Evolutionary conservation across 2,797 vertebrate genomes (phyloP).

Genomic region (Lepidocolaptes lacrymiger): DNA sequence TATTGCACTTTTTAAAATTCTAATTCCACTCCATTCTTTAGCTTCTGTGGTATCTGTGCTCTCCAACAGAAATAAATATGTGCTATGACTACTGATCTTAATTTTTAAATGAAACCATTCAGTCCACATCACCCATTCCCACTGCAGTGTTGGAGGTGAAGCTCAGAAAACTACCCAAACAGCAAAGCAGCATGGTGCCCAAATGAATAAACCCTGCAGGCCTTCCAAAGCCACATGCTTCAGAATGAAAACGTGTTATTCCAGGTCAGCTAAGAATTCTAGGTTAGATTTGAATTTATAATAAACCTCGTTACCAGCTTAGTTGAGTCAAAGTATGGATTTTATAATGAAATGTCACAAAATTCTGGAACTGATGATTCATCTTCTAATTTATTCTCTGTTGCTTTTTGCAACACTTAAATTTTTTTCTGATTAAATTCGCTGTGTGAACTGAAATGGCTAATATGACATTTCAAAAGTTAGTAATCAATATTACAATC

Average conservation of each 20-base stretch:
- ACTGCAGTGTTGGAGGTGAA: background rate
- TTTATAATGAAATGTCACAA: conserved; percentile 24
- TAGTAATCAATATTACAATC: conserved; percentile 37
- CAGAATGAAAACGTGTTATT: background rate
- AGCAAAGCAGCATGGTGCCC: background rate
- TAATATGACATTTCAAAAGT: conserved; percentile 38
- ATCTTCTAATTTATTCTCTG: background rate
- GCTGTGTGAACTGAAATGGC: background rate
- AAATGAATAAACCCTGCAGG: background rate
- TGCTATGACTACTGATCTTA: background rate
- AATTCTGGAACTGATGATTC: background rate
- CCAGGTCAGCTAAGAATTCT: background rate
- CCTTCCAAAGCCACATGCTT: background rate
- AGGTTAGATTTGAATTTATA: background rate
- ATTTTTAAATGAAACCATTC: background rate
- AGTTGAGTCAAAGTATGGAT: background rate
- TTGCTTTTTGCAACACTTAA: background rate
- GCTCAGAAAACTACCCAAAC: background rate
- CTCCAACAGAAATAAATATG: background rate
- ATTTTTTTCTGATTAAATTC: conserved; percentile 14
- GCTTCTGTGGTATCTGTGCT: background rate
- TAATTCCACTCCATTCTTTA: background rate
- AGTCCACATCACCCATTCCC: background rate
- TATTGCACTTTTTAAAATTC: background rate
- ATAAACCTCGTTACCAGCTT: background rate